These are phyloP conservation scores for Lithobates pipiens DNA, from an alignment of 2,797 vertebrate species.

Conservation along the genomic window DNA sequence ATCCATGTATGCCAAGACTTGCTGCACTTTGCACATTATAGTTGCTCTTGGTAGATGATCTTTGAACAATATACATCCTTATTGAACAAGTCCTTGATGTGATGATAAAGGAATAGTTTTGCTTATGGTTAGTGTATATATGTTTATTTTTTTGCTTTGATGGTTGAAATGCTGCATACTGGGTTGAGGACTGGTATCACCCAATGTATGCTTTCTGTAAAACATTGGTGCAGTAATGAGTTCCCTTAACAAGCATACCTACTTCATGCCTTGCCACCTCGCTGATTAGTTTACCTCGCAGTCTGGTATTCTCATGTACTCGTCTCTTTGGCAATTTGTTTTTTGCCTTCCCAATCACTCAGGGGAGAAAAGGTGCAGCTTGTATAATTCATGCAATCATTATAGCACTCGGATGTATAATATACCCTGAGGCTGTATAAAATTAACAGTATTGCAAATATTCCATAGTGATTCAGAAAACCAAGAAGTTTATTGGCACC, in stretches of 20 bases:
- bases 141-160: too few species aligned
- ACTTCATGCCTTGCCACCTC: background rate
- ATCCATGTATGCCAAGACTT: too few species aligned
- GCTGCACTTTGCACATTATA: too few species aligned
- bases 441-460: conserved; percentile 24
- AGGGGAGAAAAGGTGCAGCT: background rate
- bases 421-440: conserved; percentile 21
- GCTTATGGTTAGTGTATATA: too few species aligned
- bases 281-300: background rate
- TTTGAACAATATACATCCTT: too few species aligned
- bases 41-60: too few species aligned
- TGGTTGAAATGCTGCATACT: too few species aligned
- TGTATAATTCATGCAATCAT: background rate
- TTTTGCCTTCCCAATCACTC: background rate
- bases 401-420: background rate
- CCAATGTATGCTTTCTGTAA: too few species aligned
- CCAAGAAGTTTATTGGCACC: background rate
- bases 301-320: background rate
- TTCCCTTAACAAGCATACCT: background rate
- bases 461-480: conserved; percentile 16
- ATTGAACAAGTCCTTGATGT: too few species aligned
- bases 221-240: background rate
- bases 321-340: background rate
- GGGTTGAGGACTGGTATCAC: background rate
- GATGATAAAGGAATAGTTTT: too few species aligned